Evolutionary conservation across 2,113 vertebrate genomes (phyloP).

Genomic region (Tetrax tetrax): DNA sequence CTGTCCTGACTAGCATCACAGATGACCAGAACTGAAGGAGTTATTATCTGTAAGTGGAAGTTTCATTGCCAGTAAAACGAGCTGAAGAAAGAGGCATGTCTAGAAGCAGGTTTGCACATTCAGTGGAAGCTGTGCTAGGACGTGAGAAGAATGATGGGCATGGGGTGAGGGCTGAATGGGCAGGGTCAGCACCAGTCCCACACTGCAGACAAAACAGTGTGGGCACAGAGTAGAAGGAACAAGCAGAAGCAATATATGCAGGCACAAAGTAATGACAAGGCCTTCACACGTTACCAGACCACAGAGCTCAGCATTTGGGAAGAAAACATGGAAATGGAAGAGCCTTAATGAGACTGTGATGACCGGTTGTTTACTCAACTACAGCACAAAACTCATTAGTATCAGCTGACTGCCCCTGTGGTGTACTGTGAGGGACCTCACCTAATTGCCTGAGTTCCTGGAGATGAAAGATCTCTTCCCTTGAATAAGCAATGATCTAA

Average conservation of each 20-base stretch:
- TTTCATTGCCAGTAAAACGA: background rate
- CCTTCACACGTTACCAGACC: background rate
- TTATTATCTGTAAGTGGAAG: background rate
- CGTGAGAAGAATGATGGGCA: accelerated
- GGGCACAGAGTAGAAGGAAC: background rate
- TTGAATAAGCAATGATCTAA: conserved; percentile 60
- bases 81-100: background rate
- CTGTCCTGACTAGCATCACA: background rate
- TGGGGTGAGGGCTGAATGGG: background rate
- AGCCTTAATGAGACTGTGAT: conserved; percentile 31
- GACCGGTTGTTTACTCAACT: conserved; percentile 48
- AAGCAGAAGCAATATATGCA: background rate
- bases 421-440: conserved; percentile 29
- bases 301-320: background rate
- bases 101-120: background rate
- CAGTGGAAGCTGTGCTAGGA: background rate
- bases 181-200: background rate
- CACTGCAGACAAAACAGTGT: background rate
- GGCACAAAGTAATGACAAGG: background rate
- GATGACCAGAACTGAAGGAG: background rate
- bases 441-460: conserved; percentile 56
- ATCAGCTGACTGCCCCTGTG: conserved; percentile 30
- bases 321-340: conserved; percentile 41
- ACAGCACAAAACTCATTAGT: conserved; percentile 58
- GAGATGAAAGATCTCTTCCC: conserved; percentile 62